Percentiles rank a stretch among this genome's conserved stretches.
Evolutionary conservation across 2,888 invertebrate genomes (phyloP).

Genomic region (Ditula angustiorana): DNA sequence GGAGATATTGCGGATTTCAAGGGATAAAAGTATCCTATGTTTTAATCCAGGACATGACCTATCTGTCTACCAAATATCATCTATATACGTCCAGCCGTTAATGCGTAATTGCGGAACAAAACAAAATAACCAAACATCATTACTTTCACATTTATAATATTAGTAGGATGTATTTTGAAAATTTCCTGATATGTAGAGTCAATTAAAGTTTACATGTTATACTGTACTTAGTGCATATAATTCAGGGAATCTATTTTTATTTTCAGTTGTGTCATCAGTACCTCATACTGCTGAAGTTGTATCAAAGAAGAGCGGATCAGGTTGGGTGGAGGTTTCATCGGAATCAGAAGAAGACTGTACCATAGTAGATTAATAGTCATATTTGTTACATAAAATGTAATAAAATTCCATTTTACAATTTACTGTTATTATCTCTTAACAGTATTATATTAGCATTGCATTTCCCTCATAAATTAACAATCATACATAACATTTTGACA

Average conservation of each 20-base stretch:
- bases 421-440: constrained; percentile 69
- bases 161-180: too few relatives aligned
- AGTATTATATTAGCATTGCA: constrained; percentile 59
- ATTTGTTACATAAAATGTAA: constrained; percentile 73
- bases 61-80: too few relatives aligned
- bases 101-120: too few relatives aligned
- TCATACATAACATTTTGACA: constrained; percentile 59
- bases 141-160: too few relatives aligned
- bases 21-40: too few relatives aligned
- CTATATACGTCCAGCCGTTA: too few relatives aligned
- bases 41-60: too few relatives aligned
- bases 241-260: constrained; percentile 26
- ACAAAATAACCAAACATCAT: too few relatives aligned
- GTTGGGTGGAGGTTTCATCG: constrained; percentile 81
- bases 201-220: too few relatives aligned
- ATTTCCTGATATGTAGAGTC: too few relatives aligned
- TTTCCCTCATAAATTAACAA: constrained; percentile 64
- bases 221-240: too few relatives aligned
- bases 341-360: constrained; percentile 72
- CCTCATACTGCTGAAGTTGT: constrained; percentile 73
- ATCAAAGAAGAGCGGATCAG: constrained; percentile 63
- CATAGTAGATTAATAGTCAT: constrained; percentile 47
- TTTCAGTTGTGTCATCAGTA: constrained; percentile 71
- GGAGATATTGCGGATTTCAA: too few relatives aligned
- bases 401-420: constrained; percentile 69